A percentile compares a stretch with the other conserved stretches of the same genome.
Conservation (phyloP, 2,888 invertebrate species). For the Lasioglossum figueresi region DNA sequence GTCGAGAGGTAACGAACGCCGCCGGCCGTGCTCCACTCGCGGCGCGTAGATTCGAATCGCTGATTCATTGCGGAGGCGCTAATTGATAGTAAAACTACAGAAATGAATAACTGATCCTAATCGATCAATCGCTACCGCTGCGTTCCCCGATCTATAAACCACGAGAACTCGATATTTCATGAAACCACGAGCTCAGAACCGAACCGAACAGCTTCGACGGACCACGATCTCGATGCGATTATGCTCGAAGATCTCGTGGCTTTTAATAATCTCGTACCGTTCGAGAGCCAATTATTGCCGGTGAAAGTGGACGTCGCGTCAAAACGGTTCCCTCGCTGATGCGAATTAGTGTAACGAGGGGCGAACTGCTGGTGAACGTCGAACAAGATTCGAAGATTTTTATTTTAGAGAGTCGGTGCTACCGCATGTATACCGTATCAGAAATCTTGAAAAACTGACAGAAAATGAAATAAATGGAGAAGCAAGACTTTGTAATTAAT, state of each 20-base stretch:
- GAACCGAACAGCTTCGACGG: background rate
- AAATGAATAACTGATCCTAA: conserved; percentile 73
- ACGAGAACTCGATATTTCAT: conserved; percentile 44
- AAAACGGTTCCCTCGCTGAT: background rate
- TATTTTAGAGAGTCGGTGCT: background rate
- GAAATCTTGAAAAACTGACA: background rate
- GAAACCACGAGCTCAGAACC: conserved; percentile 27
- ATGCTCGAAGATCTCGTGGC: background rate
- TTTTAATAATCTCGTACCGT: conserved; percentile 4
- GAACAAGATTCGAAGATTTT: background rate
- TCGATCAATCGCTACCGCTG: conserved; percentile 69
- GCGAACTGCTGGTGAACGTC: background rate
- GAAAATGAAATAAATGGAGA: background rate
- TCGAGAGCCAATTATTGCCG: conserved; percentile 15
- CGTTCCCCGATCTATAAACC: conserved; percentile 36
- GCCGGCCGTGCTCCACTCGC: conserved; percentile 25
- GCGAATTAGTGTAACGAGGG: background rate
- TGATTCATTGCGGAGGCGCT: conserved; percentile 74
- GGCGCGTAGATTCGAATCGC: conserved; percentile 62
- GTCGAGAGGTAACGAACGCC: conserved; percentile 62
- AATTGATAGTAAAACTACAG: conserved; percentile 76
- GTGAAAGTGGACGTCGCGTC: conserved; percentile 29
- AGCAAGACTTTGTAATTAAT: background rate
- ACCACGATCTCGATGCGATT: background rate
- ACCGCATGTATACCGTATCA: background rate